A percentile compares a stretch with the other conserved stretches of the same genome.
phyloP scores from a whole-genome alignment of 2,113 vertebrate genomes.

The Stegostoma tigrinum region DNA sequence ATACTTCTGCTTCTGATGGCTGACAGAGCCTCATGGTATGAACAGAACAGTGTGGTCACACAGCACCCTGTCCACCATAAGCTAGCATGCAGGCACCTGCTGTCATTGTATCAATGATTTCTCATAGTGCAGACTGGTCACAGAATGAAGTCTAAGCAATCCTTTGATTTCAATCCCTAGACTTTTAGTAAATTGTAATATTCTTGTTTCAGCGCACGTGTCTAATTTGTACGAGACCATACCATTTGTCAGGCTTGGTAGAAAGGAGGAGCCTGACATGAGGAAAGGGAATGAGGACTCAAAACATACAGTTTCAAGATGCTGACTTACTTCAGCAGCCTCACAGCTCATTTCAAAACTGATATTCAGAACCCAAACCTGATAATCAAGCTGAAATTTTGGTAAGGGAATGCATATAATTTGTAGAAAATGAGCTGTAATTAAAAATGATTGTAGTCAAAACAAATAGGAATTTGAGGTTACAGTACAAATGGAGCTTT shows the following conservation, averaged over 20 bases:
- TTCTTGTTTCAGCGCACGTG: not conserved
- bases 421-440: not conserved
- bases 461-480: not conserved
- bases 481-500: not conserved
- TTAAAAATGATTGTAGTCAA: conserved; percentile 15
- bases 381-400: not conserved
- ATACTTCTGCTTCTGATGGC: too few relatives aligned
- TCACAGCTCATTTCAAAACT: not conserved
- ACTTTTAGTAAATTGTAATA: not conserved
- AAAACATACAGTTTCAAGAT: not conserved
- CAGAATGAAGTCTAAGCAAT: not conserved
- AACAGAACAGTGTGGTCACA: not conserved
- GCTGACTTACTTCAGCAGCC: not conserved
- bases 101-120: not conserved
- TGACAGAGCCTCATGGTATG: not conserved
- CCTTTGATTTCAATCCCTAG: not conserved
- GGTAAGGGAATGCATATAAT: not conserved
- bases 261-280: not conserved
- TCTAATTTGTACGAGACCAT: not conserved
- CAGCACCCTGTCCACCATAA: not conserved
- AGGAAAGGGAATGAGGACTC: not conserved
- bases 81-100: not conserved
- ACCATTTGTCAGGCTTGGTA: not conserved
- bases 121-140: not conserved
- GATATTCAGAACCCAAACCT: not conserved